These are phyloP conservation scores for Hylyphantes graminicola DNA, from an alignment of 1,140 invertebrate species.

Conservation along the genomic window DNA sequence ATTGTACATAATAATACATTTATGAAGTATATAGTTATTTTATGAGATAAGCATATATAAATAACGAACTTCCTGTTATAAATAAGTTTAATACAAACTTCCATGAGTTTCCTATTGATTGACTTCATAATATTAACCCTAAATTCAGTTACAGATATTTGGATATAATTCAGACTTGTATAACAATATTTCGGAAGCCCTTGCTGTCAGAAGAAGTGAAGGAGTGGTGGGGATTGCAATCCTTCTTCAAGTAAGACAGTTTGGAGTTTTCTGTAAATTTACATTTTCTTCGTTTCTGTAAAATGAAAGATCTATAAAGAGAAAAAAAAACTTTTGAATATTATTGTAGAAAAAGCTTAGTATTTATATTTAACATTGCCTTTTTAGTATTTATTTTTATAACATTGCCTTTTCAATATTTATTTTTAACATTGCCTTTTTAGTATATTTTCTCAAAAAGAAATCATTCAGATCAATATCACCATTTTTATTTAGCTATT, in stretches of 20 bases:
- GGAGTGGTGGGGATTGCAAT: conserved; percentile 93
- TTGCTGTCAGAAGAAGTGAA: conserved; percentile 78
- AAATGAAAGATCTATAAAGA: too few species aligned
- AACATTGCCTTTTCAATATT: too few species aligned
- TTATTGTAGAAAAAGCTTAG: too few species aligned
- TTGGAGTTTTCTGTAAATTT: too few species aligned
- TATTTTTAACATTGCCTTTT: too few species aligned
- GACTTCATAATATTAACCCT: not conserved
- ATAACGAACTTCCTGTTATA: not conserved
- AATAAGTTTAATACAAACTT: not conserved
- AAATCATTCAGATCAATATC: too few species aligned
- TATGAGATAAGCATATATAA: not conserved
- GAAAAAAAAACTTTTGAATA: not conserved
- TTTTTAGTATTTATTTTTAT: too few species aligned
- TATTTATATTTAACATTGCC: too few species aligned
- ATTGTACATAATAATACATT: not conserved
- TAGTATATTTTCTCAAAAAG: too few species aligned
- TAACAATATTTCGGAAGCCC: conserved; percentile 92
- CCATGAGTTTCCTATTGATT: not conserved
- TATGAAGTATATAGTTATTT: not conserved
- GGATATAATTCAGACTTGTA: conserved; percentile 97
- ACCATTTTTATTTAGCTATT: too few species aligned
- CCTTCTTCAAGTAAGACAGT: conserved; percentile 82
- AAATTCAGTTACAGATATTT: conserved; percentile 81
- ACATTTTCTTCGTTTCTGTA: too few species aligned